Conservation (phyloP, 1,140 invertebrate species). For the Meteorus sp. region DNA sequence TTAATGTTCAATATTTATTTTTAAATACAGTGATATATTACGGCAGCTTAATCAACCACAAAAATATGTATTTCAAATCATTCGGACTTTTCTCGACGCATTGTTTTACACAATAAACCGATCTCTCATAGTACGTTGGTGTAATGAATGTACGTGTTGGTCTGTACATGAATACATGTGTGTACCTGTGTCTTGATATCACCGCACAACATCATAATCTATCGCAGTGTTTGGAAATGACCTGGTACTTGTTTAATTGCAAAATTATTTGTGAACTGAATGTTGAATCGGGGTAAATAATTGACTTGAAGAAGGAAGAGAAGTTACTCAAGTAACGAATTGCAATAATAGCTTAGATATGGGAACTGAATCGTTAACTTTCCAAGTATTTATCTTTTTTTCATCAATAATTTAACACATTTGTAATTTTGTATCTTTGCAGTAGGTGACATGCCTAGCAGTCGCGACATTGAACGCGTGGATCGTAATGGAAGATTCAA, state of each 20-base stretch:
- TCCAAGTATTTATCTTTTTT: background rate
- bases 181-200: background rate
- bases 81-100: background rate
- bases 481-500: constrained; percentile 58
- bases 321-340: too few relatives aligned
- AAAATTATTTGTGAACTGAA: too few relatives aligned
- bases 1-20: background rate
- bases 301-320: too few relatives aligned
- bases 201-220: too few relatives aligned
- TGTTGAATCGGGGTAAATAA: too few relatives aligned
- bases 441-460: constrained; percentile 61
- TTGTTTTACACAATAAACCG: too few relatives aligned
- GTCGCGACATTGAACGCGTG: constrained; percentile 52
- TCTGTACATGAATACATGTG: background rate
- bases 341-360: too few relatives aligned
- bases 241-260: too few relatives aligned
- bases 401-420: background rate
- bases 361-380: background rate
- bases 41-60: background rate
- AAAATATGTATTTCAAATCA: background rate
- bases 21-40: background rate
- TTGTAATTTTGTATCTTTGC: constrained; percentile 20
- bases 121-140: background rate
- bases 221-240: too few relatives aligned
- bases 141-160: background rate